These are phyloP conservation scores for Lanius collurio DNA, from an alignment of 2,113 vertebrate genomes.

Conservation along the genomic window DNA sequence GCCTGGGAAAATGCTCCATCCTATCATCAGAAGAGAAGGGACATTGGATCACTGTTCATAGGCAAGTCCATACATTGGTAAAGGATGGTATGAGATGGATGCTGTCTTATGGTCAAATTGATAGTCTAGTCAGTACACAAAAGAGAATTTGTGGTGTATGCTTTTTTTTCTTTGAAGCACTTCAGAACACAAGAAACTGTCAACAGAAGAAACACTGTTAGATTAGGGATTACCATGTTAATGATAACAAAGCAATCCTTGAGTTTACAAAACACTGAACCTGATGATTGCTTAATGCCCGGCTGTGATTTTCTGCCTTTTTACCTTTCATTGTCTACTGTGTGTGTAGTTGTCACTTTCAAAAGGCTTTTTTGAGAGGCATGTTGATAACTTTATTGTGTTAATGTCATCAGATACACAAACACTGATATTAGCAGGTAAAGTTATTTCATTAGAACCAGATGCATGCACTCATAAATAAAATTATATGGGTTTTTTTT, in stretches of 20 bases:
- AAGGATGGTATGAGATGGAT: neutral
- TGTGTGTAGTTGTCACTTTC: neutral
- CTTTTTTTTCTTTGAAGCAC: neutral
- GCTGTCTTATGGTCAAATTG: neutral
- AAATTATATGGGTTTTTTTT: neutral
- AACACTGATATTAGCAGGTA: constrained; percentile 16
- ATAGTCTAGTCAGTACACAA: neutral
- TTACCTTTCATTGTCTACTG: neutral
- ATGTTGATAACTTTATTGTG: neutral
- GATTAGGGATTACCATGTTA: neutral
- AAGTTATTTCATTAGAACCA: constrained; percentile 8
- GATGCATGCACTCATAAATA: neutral
- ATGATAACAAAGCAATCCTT: neutral
- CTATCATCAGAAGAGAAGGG: neutral
- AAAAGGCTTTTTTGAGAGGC: constrained; percentile 21
- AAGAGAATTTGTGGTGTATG: neutral
- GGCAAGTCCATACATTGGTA: neutral
- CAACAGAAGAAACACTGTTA: neutral
- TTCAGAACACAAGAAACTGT: neutral
- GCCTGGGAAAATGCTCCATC: neutral
- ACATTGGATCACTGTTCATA: neutral
- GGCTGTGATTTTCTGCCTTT: neutral
- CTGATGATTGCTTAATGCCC: neutral
- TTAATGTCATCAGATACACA: neutral
- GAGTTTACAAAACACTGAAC: neutral